Conservation (phyloP, 2,888 invertebrate species). For the Conomelus anceps region DNA sequence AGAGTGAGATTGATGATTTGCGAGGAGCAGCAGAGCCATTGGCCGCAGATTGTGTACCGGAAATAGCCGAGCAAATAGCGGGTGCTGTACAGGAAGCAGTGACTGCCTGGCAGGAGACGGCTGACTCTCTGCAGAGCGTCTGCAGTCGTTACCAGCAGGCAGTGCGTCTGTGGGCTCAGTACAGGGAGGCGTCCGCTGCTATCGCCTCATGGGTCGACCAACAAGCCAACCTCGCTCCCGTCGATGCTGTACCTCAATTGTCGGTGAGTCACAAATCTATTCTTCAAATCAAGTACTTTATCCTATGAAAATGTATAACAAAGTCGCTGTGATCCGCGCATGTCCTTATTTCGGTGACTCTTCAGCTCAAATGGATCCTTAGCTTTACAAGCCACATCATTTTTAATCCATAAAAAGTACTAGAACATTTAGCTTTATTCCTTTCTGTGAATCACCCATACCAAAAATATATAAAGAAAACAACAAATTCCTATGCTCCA, state of each 20-base stretch:
- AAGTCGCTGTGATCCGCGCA: no score
- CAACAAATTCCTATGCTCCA: no score
- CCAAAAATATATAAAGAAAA: no score
- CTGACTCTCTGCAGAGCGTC: constrained; percentile 64
- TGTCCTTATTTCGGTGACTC: no score
- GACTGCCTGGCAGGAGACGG: constrained; percentile 73
- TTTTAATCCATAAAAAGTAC: no score
- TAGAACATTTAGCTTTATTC: no score
- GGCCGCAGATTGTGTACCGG: constrained; percentile 59
- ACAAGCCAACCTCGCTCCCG: constrained; percentile 64
- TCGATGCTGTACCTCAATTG: constrained; percentile 62
- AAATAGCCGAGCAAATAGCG: constrained; percentile 64
- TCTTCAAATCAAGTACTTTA: background rate
- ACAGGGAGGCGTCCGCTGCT: constrained; percentile 69
- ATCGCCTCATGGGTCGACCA: constrained; percentile 69
- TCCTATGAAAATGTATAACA: no score
- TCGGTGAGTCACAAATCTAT: constrained; percentile 52
- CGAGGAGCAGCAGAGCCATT: constrained; percentile 64
- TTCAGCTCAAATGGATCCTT: no score
- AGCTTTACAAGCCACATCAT: no score
- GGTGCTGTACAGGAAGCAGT: constrained; percentile 72
- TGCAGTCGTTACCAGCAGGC: constrained; percentile 74
- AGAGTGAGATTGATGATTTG: constrained; percentile 60
- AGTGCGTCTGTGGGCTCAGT: constrained; percentile 72
- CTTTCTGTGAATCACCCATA: no score